phyloP scores from a whole-genome alignment of 1,140 invertebrate genomes.

The Hormaphis cornu region DNA sequence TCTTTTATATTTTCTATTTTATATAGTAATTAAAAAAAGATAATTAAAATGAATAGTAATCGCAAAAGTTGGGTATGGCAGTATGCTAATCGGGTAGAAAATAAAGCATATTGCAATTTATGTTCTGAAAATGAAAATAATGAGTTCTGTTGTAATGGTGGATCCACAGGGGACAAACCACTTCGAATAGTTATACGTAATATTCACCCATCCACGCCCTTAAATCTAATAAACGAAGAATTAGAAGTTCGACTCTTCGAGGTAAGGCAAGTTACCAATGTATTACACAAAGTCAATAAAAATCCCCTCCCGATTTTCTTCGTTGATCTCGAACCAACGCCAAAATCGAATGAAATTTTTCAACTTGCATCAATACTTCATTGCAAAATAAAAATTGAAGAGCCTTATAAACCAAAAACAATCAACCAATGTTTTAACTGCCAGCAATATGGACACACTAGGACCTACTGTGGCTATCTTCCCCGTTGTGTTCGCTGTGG shows the following conservation, averaged over 20 bases:
- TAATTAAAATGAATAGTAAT: too few species aligned
- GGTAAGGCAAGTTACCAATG: slow-evolving; percentile 3
- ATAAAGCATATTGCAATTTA: neutral
- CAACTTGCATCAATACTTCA: neutral
- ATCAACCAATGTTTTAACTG: slow-evolving; percentile 37
- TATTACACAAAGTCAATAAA: slow-evolving; percentile 6
- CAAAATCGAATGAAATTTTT: neutral
- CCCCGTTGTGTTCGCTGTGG: slow-evolving; percentile 42
- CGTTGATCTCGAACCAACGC: slow-evolving; percentile 12
- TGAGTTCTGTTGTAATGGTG: neutral
- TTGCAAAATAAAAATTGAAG: slow-evolving; percentile 39
- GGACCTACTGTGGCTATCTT: slow-evolving; percentile 38
- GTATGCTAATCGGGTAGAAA: neutral
- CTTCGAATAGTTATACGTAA: slow-evolving; percentile 19
- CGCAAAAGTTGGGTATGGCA: neutral
- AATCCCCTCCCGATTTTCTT: slow-evolving; percentile 10
- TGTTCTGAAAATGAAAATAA: neutral
- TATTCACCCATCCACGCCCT: slow-evolving; percentile 6
- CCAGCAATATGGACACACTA: slow-evolving; percentile 35
- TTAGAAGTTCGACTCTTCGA: neutral
- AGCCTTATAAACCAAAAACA: slow-evolving; percentile 37
- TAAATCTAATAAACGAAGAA: neutral
- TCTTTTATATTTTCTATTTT: too few species aligned
- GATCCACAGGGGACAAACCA: slow-evolving; percentile 10
- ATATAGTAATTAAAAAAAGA: too few species aligned